Evolutionary conservation across 2,797 vertebrate genomes (phyloP).

Genomic region (Alcedo atthis): DNA sequence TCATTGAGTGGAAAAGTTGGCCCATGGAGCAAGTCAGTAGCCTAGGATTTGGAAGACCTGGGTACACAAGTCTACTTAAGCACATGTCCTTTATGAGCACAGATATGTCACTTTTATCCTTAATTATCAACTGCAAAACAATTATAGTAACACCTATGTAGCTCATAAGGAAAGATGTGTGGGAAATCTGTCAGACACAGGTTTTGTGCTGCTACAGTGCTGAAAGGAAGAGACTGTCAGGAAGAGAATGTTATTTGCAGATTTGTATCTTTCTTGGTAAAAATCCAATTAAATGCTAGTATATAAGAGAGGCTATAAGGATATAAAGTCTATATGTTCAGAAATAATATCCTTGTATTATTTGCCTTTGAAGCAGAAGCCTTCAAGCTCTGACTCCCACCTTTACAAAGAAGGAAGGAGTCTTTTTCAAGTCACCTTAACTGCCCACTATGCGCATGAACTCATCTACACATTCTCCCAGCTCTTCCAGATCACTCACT

Average conservation of each 20-base stretch:
- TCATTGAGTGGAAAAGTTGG: not conserved
- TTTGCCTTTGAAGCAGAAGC: constrained; percentile 21
- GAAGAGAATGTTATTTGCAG: not conserved
- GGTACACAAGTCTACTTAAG: not conserved
- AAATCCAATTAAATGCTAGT: not conserved
- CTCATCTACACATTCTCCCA: not conserved
- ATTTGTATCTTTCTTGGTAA: not conserved
- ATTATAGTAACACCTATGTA: not conserved
- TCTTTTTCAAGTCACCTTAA: constrained; percentile 9
- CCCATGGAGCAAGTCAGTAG: not conserved
- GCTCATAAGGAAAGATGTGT: not conserved
- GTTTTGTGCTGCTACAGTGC: not conserved
- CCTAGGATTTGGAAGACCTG: not conserved
- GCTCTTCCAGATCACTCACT: not conserved
- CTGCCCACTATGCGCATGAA: not conserved
- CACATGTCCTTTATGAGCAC: fast-evolving
- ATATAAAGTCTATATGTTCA: not conserved
- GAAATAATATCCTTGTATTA: not conserved
- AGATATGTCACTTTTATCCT: not conserved
- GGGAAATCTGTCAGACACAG: not conserved
- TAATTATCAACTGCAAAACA: not conserved
- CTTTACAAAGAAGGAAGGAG: not conserved
- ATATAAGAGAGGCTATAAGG: not conserved
- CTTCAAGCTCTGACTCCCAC: not conserved
- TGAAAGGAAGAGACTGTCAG: not conserved